Percentiles rank a stretch among this genome's conserved stretches.
These are phyloP conservation scores for Hippocampus kuda DNA, from an alignment of 2,797 vertebrate genomes.

Conservation along the genomic window DNA sequence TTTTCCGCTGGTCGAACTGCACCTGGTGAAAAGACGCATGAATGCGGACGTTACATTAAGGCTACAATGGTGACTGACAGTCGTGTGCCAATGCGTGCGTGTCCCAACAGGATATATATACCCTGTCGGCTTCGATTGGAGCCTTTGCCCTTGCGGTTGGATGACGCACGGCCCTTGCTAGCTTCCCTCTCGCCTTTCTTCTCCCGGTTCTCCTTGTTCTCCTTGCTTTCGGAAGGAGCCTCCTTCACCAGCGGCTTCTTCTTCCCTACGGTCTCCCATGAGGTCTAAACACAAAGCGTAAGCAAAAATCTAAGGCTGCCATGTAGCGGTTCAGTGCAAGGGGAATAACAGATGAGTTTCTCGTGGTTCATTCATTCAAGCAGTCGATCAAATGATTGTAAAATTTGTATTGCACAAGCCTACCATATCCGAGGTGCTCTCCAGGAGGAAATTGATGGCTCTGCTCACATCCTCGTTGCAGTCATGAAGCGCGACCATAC, in stretches of 20 bases:
- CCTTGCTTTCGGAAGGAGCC: slow-evolving; percentile 68
- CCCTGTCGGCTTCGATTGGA: slow-evolving; percentile 75
- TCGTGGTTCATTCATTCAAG: neutral
- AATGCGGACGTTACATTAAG: neutral
- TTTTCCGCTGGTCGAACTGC: slow-evolving; percentile 84
- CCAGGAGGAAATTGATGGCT: slow-evolving; percentile 93
- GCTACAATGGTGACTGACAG: neutral
- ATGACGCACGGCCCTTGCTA: slow-evolving; percentile 71
- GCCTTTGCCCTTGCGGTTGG: slow-evolving; percentile 78
- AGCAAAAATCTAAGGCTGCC: neutral
- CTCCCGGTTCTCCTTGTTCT: slow-evolving; percentile 93
- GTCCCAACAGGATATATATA: slow-evolving; percentile 1
- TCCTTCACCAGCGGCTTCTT: slow-evolving; percentile 90
- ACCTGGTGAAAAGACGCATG: neutral
- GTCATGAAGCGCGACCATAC: slow-evolving; percentile 93
- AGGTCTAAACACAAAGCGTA: slow-evolving; percentile 67
- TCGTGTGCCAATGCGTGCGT: neutral
- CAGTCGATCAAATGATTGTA: neutral
- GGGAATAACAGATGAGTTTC: neutral
- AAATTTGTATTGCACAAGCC: slow-evolving; percentile 11
- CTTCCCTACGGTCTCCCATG: slow-evolving; percentile 95
- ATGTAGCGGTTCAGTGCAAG: neutral
- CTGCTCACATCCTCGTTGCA: slow-evolving; percentile 94
- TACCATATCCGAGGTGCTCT: slow-evolving; percentile 91
- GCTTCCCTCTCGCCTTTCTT: slow-evolving; percentile 83